Evolutionary conservation across 1,140 invertebrate genomes (phyloP), one percentile per base, ranked within the genome.

Genomic region (Hypsibius dujardini): DNA sequence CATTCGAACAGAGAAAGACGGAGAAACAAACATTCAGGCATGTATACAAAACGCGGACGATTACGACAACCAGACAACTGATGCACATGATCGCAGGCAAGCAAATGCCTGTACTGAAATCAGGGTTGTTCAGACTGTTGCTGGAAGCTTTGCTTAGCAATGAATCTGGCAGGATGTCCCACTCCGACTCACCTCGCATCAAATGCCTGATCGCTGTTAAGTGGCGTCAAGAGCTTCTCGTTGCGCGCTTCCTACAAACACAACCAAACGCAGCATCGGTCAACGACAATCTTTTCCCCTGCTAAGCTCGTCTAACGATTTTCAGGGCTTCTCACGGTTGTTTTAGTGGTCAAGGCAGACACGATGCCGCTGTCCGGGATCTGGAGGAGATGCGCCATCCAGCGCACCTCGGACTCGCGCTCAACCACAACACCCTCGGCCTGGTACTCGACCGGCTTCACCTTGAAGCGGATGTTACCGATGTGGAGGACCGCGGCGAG

Each of bases 391-490:
- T 96, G 91, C 1, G 90, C 90, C 0, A 92, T 89, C 93, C 93
- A 97, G 75, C 92, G 88, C 72, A 97, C 91, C 82, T 97, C 93
- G 1, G 91, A 90, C 75, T 95, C 91, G 2, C 89, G 92, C 2
- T 92, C 93, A 59, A 98, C 86, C 77, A 95, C 90, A 0, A 96
- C 93, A 2, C 90, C 91, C 81, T 95, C 92, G 46, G 71, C 67
- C 78, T 92, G 90, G 0, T 91, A 91, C 73, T 94, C 74, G 72
- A 81, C 79, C 71, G 76, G 88, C 74, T 92, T 87, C 70, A 90
- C 85, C 80, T 93, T 90, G 78, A 97, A 98, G 80, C 95, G 95
- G 3, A 98, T 87, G 79, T 97, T 97, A 47, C 94, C 94, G 74
- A 97, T 81, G 79, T 98, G 93, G 1, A 98, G 80, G 2, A 87